Conservation (phyloP, 2,113 vertebrate genomes). For the Psilopsiagon aymara region DNA sequence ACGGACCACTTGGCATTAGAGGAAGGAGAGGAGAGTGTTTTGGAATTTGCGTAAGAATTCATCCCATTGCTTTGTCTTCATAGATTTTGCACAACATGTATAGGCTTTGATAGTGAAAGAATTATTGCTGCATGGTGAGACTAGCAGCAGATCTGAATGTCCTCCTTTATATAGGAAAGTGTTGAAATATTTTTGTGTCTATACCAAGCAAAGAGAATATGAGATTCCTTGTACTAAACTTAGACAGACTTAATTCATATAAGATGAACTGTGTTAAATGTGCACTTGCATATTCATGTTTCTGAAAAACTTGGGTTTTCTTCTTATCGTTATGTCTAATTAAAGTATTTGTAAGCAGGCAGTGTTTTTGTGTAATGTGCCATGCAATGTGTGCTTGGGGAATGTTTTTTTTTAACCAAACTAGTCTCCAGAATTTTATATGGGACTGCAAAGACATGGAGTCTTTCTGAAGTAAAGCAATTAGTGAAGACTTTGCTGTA, state of each 20-base stretch:
- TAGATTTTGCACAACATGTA: background rate
- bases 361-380: background rate
- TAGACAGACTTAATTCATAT: background rate
- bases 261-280: background rate
- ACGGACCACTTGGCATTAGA: background rate
- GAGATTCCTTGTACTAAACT: background rate
- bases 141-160: background rate
- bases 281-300: background rate
- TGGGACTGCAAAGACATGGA: background rate
- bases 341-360: background rate
- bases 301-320: background rate
- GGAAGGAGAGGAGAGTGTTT: background rate
- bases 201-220: background rate
- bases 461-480: slow-evolving; percentile 4
- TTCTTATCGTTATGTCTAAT: background rate
- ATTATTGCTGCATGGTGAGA: background rate
- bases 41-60: background rate
- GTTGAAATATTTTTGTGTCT: background rate
- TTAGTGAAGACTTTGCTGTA: background rate
- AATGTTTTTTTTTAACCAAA: background rate
- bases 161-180: background rate
- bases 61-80: background rate
- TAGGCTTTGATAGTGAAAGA: background rate
- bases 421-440: background rate
- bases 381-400: background rate